Conservation (phyloP, 2,113 vertebrate species). For the Petrocephalus microphthalmus region DNA sequence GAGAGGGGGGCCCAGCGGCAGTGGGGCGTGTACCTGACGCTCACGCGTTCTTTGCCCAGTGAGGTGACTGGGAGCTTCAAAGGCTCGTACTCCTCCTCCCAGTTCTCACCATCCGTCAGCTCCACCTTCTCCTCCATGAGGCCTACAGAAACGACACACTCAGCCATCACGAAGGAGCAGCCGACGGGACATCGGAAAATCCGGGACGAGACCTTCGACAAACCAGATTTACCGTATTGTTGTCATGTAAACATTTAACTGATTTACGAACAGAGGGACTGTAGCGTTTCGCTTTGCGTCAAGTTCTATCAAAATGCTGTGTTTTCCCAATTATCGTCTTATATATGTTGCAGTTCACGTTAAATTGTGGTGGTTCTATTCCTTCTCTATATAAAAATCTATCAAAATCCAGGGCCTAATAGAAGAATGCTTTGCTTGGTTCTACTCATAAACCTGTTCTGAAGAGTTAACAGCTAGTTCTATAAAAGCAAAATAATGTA, state of each 20-base stretch:
- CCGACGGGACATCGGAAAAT: not conserved
- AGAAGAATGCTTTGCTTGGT: not conserved
- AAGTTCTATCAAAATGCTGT: not conserved
- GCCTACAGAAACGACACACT: slow-evolving; percentile 20
- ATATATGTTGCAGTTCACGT: not conserved
- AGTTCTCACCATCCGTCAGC: slow-evolving; percentile 6
- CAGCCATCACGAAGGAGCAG: not conserved
- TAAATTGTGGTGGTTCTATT: not conserved
- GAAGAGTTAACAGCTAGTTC: not conserved
- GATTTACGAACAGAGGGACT: not conserved
- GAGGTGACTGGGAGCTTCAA: slow-evolving; percentile 25
- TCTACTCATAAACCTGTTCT: not conserved
- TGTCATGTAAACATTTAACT: not conserved
- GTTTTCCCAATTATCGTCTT: not conserved
- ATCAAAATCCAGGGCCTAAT: not conserved
- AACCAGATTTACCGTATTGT: not conserved
- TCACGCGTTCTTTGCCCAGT: slow-evolving; percentile 39
- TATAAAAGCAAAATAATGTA: not conserved
- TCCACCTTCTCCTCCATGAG: slow-evolving; percentile 25
- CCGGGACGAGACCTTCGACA: not conserved
- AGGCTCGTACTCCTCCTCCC: not conserved
- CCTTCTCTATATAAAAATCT: not conserved
- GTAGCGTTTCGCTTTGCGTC: not conserved
- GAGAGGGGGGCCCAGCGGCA: slow-evolving; percentile 44
- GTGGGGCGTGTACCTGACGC: slow-evolving; percentile 38